These are phyloP conservation scores for Aphelenchoides fujianensis DNA, from an alignment of 1,140 invertebrate species.

Conservation along the genomic window DNA sequence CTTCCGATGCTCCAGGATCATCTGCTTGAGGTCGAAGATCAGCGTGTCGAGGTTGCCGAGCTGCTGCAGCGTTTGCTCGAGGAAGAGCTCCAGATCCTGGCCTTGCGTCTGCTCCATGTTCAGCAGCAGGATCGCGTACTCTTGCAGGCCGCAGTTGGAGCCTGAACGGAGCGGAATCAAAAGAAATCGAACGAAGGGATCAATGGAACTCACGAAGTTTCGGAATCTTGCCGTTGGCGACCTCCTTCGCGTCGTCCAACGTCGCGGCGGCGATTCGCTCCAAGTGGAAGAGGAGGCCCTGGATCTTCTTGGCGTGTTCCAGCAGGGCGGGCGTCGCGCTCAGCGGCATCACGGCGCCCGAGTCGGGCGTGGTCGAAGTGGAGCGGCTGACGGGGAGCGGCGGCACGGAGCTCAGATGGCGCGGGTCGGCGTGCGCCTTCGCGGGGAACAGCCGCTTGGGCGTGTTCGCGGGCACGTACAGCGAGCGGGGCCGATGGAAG, in stretches of 20 bases:
- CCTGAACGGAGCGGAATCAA: not conserved
- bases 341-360: not conserved
- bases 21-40: not conserved
- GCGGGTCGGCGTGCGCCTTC: not conserved
- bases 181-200: not conserved
- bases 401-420: not conserved
- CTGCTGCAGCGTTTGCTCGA: not conserved
- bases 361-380: constrained; percentile 14
- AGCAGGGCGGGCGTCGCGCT: not conserved
- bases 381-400: not conserved
- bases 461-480: not conserved
- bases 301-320: not conserved
- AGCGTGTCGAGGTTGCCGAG: not conserved
- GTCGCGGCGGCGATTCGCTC: not conserved
- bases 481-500: not conserved
- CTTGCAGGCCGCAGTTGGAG: not conserved
- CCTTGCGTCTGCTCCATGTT: not conserved
- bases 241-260: not conserved
- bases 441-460: not conserved
- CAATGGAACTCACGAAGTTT: too few species aligned
- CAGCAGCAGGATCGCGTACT: not conserved
- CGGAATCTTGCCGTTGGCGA: too few species aligned
- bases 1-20: not conserved
- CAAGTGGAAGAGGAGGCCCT: not conserved
- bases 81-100: not conserved